Conservation (phyloP, 2,888 invertebrate genomes). For the Eumerus sabulonum region DNA sequence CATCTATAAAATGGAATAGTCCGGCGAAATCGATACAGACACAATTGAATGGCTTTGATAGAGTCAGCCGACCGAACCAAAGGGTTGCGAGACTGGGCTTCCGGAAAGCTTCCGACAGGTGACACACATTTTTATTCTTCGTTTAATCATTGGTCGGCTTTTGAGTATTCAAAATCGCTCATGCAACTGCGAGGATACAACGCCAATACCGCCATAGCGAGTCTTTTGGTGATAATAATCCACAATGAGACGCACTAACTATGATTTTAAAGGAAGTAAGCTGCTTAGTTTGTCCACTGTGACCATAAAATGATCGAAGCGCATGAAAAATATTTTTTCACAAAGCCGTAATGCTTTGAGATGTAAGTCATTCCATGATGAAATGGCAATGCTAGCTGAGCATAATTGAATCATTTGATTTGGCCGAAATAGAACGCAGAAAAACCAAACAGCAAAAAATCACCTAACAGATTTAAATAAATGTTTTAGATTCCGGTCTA, state of each 20-base stretch:
- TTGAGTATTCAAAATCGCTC: conserved; percentile 7
- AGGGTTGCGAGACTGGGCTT: conserved; percentile 12
- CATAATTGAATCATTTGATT: too few relatives aligned
- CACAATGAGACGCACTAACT: conserved; percentile 15
- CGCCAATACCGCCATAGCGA: neutral
- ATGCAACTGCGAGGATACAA: conserved; percentile 13
- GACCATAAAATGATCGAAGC: too few relatives aligned
- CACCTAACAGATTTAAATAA: too few relatives aligned
- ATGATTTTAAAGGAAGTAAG: conserved; percentile 6
- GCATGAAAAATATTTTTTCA: too few relatives aligned
- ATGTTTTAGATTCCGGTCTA: too few relatives aligned
- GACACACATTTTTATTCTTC: conserved; percentile 9
- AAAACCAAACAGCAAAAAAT: too few relatives aligned
- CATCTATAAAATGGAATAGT: conserved; percentile 4
- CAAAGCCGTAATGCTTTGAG: too few relatives aligned
- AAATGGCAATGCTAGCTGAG: too few relatives aligned
- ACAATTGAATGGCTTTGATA: conserved; percentile 16
- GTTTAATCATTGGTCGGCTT: conserved; percentile 10
- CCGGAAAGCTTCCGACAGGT: conserved; percentile 14
- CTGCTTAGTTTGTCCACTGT: too few relatives aligned
- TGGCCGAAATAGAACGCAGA: too few relatives aligned
- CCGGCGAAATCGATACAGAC: conserved; percentile 13
- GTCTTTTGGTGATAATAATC: conserved; percentile 15
- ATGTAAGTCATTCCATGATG: too few relatives aligned
- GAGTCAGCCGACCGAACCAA: conserved; percentile 10